Conservation (phyloP, 2,797 vertebrate species). For the Pangasius larnaudii region DNA sequence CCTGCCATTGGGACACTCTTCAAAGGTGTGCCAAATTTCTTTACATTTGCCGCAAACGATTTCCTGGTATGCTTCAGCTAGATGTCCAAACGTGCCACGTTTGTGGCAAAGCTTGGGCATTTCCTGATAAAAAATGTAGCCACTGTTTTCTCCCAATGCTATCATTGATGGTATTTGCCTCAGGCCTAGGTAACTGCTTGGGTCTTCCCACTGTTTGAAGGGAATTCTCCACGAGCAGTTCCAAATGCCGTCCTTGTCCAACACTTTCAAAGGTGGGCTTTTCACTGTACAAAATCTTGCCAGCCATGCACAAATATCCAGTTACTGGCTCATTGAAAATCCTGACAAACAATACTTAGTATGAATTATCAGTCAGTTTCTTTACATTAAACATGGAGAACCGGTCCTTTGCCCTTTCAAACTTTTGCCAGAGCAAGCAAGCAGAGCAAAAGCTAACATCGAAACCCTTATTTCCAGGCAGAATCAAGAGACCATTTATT, state of each 20-base stretch:
- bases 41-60: not conserved
- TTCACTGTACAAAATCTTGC: not conserved
- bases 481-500: not conserved
- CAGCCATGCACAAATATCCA: not conserved
- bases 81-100: not conserved
- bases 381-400: not conserved
- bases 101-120: conserved; percentile 31
- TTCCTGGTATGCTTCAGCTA: conserved; percentile 25
- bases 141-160: not conserved
- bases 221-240: not conserved
- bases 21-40: not conserved
- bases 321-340: not conserved
- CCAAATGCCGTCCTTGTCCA: not conserved
- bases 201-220: not conserved
- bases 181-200: too few species aligned
- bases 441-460: not conserved
- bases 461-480: not conserved
- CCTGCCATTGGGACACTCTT: too few species aligned
- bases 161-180: too few species aligned
- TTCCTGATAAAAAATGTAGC: conserved; percentile 32
- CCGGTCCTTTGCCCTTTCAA: not conserved
- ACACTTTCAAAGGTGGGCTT: not conserved
- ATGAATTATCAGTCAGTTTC: too few species aligned
- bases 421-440: not conserved
- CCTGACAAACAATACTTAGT: not conserved